Base-by-base conservation (phyloP, 2,113 vertebrate species). In the Dasyornis broadbenti region DNA sequence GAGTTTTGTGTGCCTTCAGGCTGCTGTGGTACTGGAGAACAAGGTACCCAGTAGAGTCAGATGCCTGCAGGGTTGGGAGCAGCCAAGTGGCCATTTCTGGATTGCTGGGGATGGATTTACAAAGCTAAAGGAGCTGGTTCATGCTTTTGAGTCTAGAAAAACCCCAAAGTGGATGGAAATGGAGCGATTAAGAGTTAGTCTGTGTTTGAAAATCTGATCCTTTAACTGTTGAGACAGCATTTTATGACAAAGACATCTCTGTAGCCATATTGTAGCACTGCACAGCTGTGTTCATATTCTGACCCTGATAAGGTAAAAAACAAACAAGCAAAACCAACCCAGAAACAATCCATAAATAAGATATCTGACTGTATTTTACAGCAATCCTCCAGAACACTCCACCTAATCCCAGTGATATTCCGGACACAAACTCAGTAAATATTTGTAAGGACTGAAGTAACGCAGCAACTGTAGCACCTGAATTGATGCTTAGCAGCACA, bases 21-120 rank as follows among this genome's bases (percentile, higher is more conserved):
- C 3, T 73, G 26, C 26, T 50, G 52, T 40, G n/a, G 23, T 16
- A 2, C 14, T 72, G 22, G 44, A 76, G 24, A 56, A 8, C 2
- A 7, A 35, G 21, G 10, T 9, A 47, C 12, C 3, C 0, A 1
- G 16, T 0, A 21, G 3, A 82, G 13, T 53, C 20, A 72, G 63
- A 24, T 5, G 1, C 5, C 23, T 45, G 1, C 16, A 27, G 33
- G 16, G 7, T 0, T 44, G 42, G 22, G 8, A 73, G 59, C 15
- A 47, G 44, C 15, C 4, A 5, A 28, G 15, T 7, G 17, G 20
- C 22, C 1, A 1, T 70, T 73, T 89, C 83, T 75, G 45, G 21
- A 26, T 12, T 66, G 6, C 14, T 82, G 33, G 24, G 54, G 16
- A 10, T 39, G 19, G 53, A 69, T 88, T 90, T 65, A 61, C 13